These are phyloP conservation scores for Epinotia ramella DNA, from an alignment of 2,888 invertebrate species.

Conservation along the genomic window DNA sequence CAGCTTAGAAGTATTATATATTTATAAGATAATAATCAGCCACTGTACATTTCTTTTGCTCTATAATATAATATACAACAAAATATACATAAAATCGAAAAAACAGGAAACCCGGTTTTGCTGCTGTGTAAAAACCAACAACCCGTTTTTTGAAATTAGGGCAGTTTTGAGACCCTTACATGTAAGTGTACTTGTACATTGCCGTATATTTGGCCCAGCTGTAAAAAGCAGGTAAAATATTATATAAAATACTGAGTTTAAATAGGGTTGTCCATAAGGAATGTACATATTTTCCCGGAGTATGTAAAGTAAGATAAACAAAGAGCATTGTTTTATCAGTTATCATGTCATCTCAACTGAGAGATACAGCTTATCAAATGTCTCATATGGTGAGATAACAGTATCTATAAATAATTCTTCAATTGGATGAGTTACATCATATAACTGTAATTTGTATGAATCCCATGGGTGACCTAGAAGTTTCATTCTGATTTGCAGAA, in stretches of 20 bases:
- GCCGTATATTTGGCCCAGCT: too few relatives aligned
- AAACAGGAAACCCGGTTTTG: too few relatives aligned
- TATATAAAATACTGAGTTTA: background rate
- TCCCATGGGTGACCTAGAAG: background rate
- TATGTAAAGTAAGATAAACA: conserved; percentile 5
- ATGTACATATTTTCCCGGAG: background rate
- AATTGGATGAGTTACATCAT: conserved; percentile 11
- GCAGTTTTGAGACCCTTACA: too few relatives aligned
- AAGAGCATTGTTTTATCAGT: conserved; percentile 21
- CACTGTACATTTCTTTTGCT: too few relatives aligned
- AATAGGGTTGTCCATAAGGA: background rate
- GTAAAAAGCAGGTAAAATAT: too few relatives aligned
- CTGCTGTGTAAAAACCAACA: too few relatives aligned
- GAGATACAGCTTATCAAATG: conserved; percentile 33
- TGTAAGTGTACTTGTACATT: too few relatives aligned
- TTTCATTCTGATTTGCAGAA: background rate
- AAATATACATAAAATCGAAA: too few relatives aligned
- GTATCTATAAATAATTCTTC: conserved; percentile 23
- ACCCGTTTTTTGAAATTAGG: too few relatives aligned
- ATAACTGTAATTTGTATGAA: background rate
- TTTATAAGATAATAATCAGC: too few relatives aligned
- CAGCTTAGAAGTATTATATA: too few relatives aligned
- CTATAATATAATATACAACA: too few relatives aligned
- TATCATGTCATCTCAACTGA: conserved; percentile 28
- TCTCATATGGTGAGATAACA: conserved; percentile 35